Evolutionary conservation across 2,888 invertebrate species (phyloP).

Genomic region (Disparrhopalites patrizii): DNA sequence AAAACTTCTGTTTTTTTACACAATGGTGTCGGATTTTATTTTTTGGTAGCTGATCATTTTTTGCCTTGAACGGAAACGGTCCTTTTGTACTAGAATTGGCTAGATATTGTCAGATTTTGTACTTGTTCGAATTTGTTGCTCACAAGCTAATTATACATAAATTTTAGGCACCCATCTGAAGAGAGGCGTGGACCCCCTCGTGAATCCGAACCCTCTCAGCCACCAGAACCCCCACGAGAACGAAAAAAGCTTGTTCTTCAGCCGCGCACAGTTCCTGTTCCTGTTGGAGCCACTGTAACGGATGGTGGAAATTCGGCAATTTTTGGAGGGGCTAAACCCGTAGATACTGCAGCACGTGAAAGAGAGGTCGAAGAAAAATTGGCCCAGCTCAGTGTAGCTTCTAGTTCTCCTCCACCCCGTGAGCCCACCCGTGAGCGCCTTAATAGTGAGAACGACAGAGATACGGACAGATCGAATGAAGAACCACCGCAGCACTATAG

Average conservation of each 20-base stretch:
- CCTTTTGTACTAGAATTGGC: too few relatives aligned
- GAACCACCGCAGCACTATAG: not conserved
- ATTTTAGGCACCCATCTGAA: conserved; percentile 4
- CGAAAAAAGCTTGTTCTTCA: conserved; percentile 75
- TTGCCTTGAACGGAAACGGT: too few relatives aligned
- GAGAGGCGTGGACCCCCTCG: conserved; percentile 9
- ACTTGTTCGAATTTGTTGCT: too few relatives aligned
- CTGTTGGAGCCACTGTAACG: conserved; percentile 41
- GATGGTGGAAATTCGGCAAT: conserved; percentile 65
- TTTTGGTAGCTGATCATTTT: too few relatives aligned
- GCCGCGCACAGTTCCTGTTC: conserved; percentile 62
- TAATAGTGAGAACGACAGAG: not conserved
- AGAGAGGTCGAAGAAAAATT: conserved; percentile 86
- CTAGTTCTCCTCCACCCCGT: not conserved
- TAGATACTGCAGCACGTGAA: conserved; percentile 86
- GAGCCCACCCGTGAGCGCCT: not conserved
- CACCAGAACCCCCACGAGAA: conserved; percentile 53
- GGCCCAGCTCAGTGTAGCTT: conserved; percentile 2
- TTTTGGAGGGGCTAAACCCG: conserved; percentile 92
- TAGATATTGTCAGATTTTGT: too few relatives aligned
- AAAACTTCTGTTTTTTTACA: too few relatives aligned
- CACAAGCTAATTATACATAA: too few relatives aligned
- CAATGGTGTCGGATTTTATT: too few relatives aligned
- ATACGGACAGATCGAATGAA: conserved; percentile 4
- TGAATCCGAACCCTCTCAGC: not conserved